phyloP scores from a whole-genome alignment of 2,113 vertebrate genomes.

The Nibea coibor region DNA sequence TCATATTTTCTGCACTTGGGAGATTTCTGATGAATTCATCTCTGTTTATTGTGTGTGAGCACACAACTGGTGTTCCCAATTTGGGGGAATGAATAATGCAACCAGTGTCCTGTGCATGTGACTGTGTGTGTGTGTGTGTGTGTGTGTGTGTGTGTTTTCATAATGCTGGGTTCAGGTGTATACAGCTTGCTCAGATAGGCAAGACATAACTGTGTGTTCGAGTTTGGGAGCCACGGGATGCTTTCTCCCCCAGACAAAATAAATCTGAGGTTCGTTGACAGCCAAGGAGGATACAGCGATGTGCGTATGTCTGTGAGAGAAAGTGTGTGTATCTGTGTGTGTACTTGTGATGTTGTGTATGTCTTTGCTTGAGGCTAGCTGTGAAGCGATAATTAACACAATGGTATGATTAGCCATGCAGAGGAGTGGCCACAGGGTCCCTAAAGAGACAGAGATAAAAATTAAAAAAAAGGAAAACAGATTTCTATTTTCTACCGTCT shows the following conservation, averaged over 20 bases:
- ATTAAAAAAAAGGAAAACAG: constrained; percentile 34
- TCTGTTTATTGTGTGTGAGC: constrained; percentile 82
- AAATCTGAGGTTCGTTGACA: constrained; percentile 53
- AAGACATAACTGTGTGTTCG: constrained; percentile 44
- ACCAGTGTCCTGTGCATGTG: constrained; percentile 44
- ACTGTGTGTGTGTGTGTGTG: constrained; percentile 27
- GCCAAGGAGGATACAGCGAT: constrained; percentile 45
- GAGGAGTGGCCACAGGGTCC: constrained; percentile 70
- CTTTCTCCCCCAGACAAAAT: constrained; percentile 50
- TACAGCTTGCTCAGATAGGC: constrained; percentile 44
- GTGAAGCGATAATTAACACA: constrained; percentile 78
- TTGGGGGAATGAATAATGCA: constrained; percentile 83
- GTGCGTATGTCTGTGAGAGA: constrained; percentile 8
- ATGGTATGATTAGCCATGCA: constrained; percentile 76
- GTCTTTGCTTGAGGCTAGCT: constrained; percentile 58
- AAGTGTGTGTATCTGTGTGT: constrained; percentile 4
- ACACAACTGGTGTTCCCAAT: constrained; percentile 81
- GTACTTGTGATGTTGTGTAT: constrained; percentile 41
- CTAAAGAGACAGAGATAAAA: constrained; percentile 59
- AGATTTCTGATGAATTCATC: constrained; percentile 88
- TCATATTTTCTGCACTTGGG: constrained; percentile 92
- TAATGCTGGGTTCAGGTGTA: constrained; percentile 47
- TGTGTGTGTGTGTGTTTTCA: constrained; percentile 31
- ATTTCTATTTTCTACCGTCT: constrained; percentile 48
- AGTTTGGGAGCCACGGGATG: constrained; percentile 39